Conservation (phyloP, 1,140 invertebrate species). For the Macrobrachium rosenbergii region DNA sequence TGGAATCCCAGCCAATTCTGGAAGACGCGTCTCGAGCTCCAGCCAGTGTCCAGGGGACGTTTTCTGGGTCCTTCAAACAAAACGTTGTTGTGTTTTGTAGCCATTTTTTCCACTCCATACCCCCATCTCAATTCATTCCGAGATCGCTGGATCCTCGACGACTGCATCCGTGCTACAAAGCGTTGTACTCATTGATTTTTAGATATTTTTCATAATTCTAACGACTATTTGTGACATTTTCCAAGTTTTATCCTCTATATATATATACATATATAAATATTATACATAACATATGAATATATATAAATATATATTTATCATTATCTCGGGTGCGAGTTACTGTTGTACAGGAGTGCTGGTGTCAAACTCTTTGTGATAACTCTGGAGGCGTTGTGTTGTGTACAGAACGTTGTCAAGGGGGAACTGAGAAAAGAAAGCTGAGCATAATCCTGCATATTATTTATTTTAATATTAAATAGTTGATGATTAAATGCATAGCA, state of each 20-base stretch:
- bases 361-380: not conserved
- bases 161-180: not conserved
- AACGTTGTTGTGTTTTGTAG: too few species aligned
- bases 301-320: constrained; percentile 36
- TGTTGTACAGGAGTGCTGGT: not conserved
- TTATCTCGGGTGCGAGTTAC: not conserved
- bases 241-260: constrained; percentile 27
- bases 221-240: constrained; percentile 15
- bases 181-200: constrained; percentile 23
- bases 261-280: constrained; percentile 40
- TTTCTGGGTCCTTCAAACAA: too few species aligned
- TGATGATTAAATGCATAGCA: constrained; percentile 31
- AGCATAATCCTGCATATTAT: constrained; percentile 37
- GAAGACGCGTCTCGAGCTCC: too few species aligned
- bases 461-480: constrained; percentile 42
- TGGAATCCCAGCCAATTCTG: too few species aligned
- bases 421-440: not conserved
- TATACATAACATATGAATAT: constrained; percentile 38
- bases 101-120: not conserved
- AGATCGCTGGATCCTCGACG: not conserved
- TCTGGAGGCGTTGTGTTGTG: not conserved
- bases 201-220: constrained; percentile 30
- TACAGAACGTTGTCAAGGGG: not conserved
- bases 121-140: not conserved
- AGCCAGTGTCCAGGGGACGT: too few species aligned